Evolutionary conservation across 2,888 invertebrate species (phyloP), one percentile per base, ranked within the genome.

Genomic region (Elegia similella): DNA sequence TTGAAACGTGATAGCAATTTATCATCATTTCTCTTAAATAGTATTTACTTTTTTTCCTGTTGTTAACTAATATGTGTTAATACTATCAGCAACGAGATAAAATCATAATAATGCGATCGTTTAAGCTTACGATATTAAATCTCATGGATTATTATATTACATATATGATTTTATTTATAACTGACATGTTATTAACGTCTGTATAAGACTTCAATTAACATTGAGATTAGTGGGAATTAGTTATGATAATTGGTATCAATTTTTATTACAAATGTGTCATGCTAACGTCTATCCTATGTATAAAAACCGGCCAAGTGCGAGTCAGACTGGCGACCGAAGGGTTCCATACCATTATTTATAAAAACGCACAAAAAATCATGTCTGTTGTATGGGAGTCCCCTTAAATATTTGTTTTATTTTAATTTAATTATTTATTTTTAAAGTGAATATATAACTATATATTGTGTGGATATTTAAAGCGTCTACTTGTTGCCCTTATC

Each of bases 1-100:
- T 48, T 32, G 17, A 50, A 34, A 50, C 34, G 34, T 34, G 50
- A 32, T 50, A 50, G 48, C 23, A 32, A 50, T 50, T 50, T 50
- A 50, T 50, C 34, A 38, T n/a, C 10, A 38, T 38, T 38, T 38
- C 5, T 38, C 38, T 38, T 38, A 38, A 38, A 12, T 38, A 12
- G 10, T 6, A 12, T n/a, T 1, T 12, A n/a, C 10, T 1, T 38
- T 38, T 2, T n/a, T 38, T n/a, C 2, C 5, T 6, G n/a, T n/a
- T 12, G 12, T 15, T 34, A 50, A 10, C 6, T 50, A 50, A 34
- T 32, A 46, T 5, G 17, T 46, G 0, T 46, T 46, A 17, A 46
- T 46, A 43, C 17, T 34, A 50, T 34, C 13, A 17, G 17, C 12
- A 50, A 50, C 16, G 1, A 50, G 34, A 50, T 17, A 34, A 38